A percentile compares a stretch with the other conserved stretches of the same genome.
phyloP scores from a whole-genome alignment of 2,797 vertebrate species.

The Pristis pectinata region DNA sequence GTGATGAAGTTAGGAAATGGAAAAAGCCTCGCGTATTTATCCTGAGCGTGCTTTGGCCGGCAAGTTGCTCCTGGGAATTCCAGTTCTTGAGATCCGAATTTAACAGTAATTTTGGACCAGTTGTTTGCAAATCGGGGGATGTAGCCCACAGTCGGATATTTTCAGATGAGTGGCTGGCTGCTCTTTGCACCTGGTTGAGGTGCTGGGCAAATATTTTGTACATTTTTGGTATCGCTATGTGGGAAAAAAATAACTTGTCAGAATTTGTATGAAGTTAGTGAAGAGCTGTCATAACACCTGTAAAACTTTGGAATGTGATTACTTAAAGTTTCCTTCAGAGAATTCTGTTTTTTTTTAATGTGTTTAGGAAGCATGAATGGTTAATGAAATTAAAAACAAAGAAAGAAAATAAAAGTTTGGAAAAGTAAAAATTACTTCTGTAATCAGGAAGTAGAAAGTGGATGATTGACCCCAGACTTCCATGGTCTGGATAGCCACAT shows the following conservation, averaged over 20 bases:
- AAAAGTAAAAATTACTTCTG: not conserved
- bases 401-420: not conserved
- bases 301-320: not conserved
- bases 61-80: not conserved
- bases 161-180: not conserved
- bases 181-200: not conserved
- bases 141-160: not conserved
- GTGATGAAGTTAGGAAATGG: not conserved
- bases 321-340: not conserved
- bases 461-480: not conserved
- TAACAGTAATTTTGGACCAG: not conserved
- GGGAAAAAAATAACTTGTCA: not conserved
- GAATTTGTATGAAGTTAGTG: not conserved
- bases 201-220: not conserved
- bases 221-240: not conserved
- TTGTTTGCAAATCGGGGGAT: not conserved
- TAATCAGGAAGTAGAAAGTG: not conserved
- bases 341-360: not conserved
- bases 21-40: not conserved
- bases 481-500: not conserved
- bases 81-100: slow-evolving; percentile 1
- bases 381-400: not conserved
- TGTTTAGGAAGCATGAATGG: not conserved
- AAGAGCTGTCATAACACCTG: not conserved
- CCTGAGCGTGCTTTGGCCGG: not conserved